Percentiles rank a stretch among this genome's conserved stretches.
phyloP scores from a whole-genome alignment of 2,113 vertebrate species.

The Tachysurus fulvidraco region DNA sequence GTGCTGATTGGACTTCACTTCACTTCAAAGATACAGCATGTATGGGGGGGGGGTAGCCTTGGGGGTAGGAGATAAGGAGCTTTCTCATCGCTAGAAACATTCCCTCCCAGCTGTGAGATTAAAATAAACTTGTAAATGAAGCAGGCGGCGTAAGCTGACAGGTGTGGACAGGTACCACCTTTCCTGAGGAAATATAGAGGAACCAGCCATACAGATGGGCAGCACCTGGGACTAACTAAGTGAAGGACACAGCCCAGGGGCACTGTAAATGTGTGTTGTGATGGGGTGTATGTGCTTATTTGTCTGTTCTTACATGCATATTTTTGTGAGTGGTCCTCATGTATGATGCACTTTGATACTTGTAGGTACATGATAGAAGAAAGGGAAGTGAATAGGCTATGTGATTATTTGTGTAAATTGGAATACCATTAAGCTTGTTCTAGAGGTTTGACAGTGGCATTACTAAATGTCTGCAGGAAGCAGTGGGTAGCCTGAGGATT shows the following conservation, averaged over 20 bases:
- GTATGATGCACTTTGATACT: background rate
- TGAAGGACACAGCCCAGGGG: slow-evolving; percentile 50
- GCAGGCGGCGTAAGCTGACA: slow-evolving; percentile 54
- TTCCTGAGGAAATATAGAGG: slow-evolving; percentile 44
- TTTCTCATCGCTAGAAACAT: slow-evolving; percentile 33
- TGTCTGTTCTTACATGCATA: background rate
- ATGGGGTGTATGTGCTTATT: background rate
- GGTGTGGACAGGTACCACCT: slow-evolving; percentile 61
- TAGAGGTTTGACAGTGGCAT: slow-evolving; percentile 11
- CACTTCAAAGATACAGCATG: slow-evolving; percentile 64
- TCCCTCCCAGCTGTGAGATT: slow-evolving; percentile 54
- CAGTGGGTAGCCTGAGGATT: slow-evolving; percentile 16
- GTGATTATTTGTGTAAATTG: slow-evolving; percentile 24
- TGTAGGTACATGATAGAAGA: slow-evolving; percentile 12
- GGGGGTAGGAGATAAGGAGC: slow-evolving; percentile 57
- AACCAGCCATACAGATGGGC: slow-evolving; percentile 68
- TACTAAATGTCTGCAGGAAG: slow-evolving; percentile 34
- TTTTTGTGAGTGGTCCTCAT: background rate
- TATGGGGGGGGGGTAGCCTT: slow-evolving; percentile 47
- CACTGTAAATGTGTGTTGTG: slow-evolving; percentile 38
- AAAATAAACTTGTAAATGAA: slow-evolving; percentile 44
- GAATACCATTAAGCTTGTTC: slow-evolving; percentile 7
- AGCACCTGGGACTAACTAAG: slow-evolving; percentile 66
- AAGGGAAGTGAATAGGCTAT: background rate
- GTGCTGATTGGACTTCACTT: slow-evolving; percentile 58